These are phyloP conservation scores for Hyppa rectilinea DNA, from an alignment of 2,888 invertebrate genomes.

Conservation along the genomic window DNA sequence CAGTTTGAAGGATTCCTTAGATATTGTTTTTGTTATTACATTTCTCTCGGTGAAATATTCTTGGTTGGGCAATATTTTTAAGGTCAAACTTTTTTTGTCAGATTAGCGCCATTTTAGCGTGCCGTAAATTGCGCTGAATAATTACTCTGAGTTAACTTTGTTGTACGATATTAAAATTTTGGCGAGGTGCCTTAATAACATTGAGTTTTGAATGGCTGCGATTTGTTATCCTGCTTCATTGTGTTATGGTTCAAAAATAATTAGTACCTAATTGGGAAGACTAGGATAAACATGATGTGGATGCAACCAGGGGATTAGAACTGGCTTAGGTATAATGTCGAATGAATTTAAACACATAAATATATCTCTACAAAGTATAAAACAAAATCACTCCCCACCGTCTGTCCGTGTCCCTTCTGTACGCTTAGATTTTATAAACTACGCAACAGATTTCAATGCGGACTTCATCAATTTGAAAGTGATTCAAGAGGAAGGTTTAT, in stretches of 20 bases:
- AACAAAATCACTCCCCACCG: too few species aligned
- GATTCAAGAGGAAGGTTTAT: too few species aligned
- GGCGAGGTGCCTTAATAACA: constrained; percentile 49
- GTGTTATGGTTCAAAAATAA: constrained; percentile 38
- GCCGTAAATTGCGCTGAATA: constrained; percentile 64
- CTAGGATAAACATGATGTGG: neutral
- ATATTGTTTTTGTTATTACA: constrained; percentile 74
- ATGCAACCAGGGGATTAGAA: too few species aligned
- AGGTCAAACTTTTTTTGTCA: constrained; percentile 64
- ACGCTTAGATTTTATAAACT: too few species aligned
- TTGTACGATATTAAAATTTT: constrained; percentile 65
- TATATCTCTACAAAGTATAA: too few species aligned
- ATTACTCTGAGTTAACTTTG: constrained; percentile 61
- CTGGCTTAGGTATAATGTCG: neutral
- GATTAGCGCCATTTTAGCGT: constrained; percentile 62
- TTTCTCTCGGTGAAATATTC: constrained; percentile 63
- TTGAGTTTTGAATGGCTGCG: constrained; percentile 51
- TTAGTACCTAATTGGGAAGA: constrained; percentile 22
- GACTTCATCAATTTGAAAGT: too few species aligned
- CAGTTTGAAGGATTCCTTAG: constrained; percentile 71
- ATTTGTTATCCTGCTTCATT: constrained; percentile 48
- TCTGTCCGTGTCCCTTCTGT: too few species aligned
- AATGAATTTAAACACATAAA: neutral
- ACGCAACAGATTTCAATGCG: too few species aligned
- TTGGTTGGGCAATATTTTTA: constrained; percentile 53